Evolutionary conservation across 2,888 invertebrate species (phyloP), one percentile per base, ranked within the genome.

Genomic region (Conchocele bisecta): DNA sequence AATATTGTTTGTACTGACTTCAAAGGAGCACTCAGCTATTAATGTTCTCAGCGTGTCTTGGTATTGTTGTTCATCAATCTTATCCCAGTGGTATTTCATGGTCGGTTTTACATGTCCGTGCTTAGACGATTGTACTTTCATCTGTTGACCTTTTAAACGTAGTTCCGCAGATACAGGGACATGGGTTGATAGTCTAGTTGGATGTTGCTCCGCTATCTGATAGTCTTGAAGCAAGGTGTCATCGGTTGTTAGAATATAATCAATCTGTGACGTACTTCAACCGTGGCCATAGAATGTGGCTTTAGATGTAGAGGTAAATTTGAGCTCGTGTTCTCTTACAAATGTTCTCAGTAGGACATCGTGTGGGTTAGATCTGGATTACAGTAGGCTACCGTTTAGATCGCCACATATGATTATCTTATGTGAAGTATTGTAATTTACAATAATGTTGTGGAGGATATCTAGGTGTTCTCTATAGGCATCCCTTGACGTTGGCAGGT

Each of bases 341-440:
- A 44, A 44, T 9, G n/a, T 22, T 22, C n/a, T 42, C n/a, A 42
- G n/a, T 22, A 42, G n/a, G n/a, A 6, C n/a, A 15, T 42, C 42
- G 22, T 42, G 42, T 6, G 42, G 42, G 22, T 42, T 42, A 20
- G 6, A 42, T 6, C 42, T n/a, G 22, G 42, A 6, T 15, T 42
- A 22, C 6, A 42, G 9, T n/a, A 42, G 42, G 6, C 17, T 20
- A 6, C 42, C 42, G 22, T 42, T 42, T 6, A 42, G n/a, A 42
- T 42, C 42, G 6, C 42, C 42, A 42, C 42, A 42, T 20, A 48
- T n/a, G 22, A 48, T 17, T 29, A 48, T 48, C 28, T 28, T 48
- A 28, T 48, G 42, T n/a, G 48, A 7, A 28, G 28, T 24, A 28
- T 28, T 7, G 15, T 48, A 48, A n/a, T 17, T 48, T 11, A 29